These are phyloP conservation scores for Ganaspis brasiliensis DNA, from an alignment of 2,888 invertebrate genomes.

Conservation along the genomic window DNA sequence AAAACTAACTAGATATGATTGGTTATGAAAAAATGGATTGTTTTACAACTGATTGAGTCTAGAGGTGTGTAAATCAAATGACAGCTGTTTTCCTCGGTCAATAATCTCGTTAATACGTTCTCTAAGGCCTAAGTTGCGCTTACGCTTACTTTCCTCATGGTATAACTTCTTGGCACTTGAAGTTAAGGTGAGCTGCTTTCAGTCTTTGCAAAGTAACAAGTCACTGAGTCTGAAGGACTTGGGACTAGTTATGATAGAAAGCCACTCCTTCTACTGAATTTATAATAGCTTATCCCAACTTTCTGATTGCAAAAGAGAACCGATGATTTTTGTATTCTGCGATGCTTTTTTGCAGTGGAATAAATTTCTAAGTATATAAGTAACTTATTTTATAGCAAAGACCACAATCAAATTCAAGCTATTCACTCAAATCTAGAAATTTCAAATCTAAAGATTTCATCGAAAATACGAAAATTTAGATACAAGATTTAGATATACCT, in stretches of 20 bases:
- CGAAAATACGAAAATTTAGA: too few relatives aligned
- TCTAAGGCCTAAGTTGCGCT: slow-evolving; percentile 3
- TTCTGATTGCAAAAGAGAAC: slow-evolving; percentile 3
- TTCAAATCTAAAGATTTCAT: too few relatives aligned
- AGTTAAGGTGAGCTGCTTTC: slow-evolving; percentile 43
- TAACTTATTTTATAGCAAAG: too few relatives aligned
- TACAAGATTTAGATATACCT: too few relatives aligned
- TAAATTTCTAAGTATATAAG: too few relatives aligned
- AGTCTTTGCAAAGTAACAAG: slow-evolving; percentile 36
- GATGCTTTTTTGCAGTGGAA: background rate
- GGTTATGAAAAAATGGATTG: background rate
- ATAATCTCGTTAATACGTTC: slow-evolving; percentile 27
- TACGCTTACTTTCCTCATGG: slow-evolving; percentile 25
- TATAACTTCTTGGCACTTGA: slow-evolving; percentile 28
- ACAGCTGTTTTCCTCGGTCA: slow-evolving; percentile 20
- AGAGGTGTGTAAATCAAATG: slow-evolving; percentile 7
- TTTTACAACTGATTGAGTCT: background rate
- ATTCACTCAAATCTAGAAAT: too few relatives aligned
- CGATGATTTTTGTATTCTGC: background rate
- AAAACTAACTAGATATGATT: too few relatives aligned
- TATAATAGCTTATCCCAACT: slow-evolving; percentile 30
- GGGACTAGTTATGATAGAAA: slow-evolving; percentile 22
- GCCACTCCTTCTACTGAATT: slow-evolving; percentile 38
- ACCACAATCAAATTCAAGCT: too few relatives aligned
- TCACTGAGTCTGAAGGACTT: slow-evolving; percentile 39